phyloP scores from a whole-genome alignment of 2,888 invertebrate species.

The Blera fallax region DNA sequence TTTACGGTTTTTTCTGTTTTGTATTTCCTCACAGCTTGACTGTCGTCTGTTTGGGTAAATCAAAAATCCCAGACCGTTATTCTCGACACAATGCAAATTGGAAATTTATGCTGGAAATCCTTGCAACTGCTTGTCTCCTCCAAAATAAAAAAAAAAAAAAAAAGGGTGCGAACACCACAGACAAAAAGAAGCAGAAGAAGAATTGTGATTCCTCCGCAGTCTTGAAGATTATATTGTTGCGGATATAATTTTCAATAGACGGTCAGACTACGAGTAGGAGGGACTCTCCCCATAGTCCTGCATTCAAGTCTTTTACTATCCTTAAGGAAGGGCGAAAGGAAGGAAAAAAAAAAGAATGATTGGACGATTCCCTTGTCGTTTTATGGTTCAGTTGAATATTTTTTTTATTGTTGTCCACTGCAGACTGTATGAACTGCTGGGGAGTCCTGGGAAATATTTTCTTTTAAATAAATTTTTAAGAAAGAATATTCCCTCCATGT shows the following conservation, averaged over 20 bases:
- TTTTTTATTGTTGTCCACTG: conserved; percentile 33
- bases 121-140: conserved; percentile 1
- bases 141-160: too few species aligned
- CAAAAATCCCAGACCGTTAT: neutral
- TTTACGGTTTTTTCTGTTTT: neutral
- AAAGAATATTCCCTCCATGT: neutral
- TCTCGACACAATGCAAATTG: conserved; percentile 53
- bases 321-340: neutral
- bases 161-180: conserved; percentile 26
- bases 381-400: conserved; percentile 42
- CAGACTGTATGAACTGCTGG: neutral
- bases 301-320: conserved; percentile 16
- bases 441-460: neutral
- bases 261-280: conserved; percentile 23
- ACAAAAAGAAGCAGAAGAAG: too few species aligned
- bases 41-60: neutral
- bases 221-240: conserved; percentile 39
- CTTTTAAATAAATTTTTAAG: neutral
- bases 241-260: conserved; percentile 39
- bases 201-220: conserved; percentile 13
- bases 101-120: conserved; percentile 39
- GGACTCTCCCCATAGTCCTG: conserved; percentile 3
- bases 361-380: conserved; percentile 47
- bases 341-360: conserved; percentile 10
- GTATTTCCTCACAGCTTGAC: neutral